Percentiles rank a stretch among this genome's conserved stretches.
These are phyloP conservation scores for Paraplagusia blochii DNA, from an alignment of 2,113 vertebrate species.

Conservation along the genomic window DNA sequence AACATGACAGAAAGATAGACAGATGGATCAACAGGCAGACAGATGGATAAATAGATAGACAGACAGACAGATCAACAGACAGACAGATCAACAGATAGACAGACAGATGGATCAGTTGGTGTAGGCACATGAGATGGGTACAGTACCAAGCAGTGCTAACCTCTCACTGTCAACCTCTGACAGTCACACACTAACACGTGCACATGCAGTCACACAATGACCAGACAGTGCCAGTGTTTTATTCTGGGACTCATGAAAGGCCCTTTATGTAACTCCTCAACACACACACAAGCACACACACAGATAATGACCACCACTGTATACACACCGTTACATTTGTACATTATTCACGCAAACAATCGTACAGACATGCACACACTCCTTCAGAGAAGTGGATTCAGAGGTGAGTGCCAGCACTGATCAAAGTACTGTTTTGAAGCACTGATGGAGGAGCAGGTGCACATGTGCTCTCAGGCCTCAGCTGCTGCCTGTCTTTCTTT, in stretches of 20 bases:
- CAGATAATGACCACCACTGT: not conserved
- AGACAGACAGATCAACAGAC: too few species aligned
- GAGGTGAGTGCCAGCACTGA: too few species aligned
- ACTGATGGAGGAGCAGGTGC: constrained; percentile 32
- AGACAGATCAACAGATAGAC: constrained; percentile 7
- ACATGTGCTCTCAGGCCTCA: constrained; percentile 33
- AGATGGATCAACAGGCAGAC: too few species aligned
- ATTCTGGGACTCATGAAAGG: constrained; percentile 36
- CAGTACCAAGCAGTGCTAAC: constrained; percentile 58
- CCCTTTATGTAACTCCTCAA: constrained; percentile 37
- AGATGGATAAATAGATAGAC: too few species aligned
- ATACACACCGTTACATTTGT: not conserved
- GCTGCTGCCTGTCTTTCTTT: too few species aligned
- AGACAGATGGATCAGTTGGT: too few species aligned
- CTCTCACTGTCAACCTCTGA: constrained; percentile 42
- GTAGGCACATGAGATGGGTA: not conserved
- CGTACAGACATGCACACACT: constrained; percentile 1
- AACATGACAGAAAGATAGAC: too few species aligned
- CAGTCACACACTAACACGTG: constrained; percentile 29
- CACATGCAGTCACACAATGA: constrained; percentile 32
- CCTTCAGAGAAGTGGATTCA: constrained; percentile 9
- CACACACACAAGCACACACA: not conserved
- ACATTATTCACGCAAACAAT: not conserved
- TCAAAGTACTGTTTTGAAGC: constrained; percentile 18
- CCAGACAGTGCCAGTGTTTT: constrained; percentile 55